These are phyloP conservation scores for Rhabdophis nuchalis DNA, from an alignment of 2,797 vertebrate genomes.

Conservation along the genomic window DNA sequence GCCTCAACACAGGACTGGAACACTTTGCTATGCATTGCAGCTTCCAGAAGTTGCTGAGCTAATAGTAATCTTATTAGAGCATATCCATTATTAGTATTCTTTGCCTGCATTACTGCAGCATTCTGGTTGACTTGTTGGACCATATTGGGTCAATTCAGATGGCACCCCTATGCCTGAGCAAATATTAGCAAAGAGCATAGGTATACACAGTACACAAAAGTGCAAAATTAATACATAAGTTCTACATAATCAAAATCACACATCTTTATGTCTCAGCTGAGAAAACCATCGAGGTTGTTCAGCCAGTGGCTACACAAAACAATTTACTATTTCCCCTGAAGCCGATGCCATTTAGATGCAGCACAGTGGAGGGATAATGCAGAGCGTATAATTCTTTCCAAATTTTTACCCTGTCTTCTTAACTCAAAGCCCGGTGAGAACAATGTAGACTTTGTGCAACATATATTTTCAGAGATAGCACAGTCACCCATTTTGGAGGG, in stretches of 20 bases:
- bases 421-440: slow-evolving; percentile 11
- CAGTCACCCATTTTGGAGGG: slow-evolving; percentile 40
- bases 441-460: slow-evolving; percentile 22
- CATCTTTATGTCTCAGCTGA: slow-evolving; percentile 29
- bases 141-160: background rate
- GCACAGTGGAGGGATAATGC: background rate
- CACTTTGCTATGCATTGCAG: slow-evolving; percentile 6
- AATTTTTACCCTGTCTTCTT: slow-evolving; percentile 28
- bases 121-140: background rate
- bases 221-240: background rate
- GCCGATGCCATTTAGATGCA: slow-evolving; percentile 19
- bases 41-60: slow-evolving; percentile 44
- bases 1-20: background rate
- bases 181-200: background rate
- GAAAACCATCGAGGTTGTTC: slow-evolving; percentile 31
- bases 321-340: slow-evolving; percentile 10
- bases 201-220: background rate
- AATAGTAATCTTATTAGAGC: slow-evolving; percentile 26
- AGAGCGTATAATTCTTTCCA: slow-evolving; percentile 42
- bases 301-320: slow-evolving; percentile 28
- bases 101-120: slow-evolving; percentile 31
- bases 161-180: background rate
- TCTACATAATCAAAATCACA: background rate
- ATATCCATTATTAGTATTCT: slow-evolving; percentile 29
- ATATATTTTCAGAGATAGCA: slow-evolving; percentile 21